Conservation (phyloP, 2,113 vertebrate species). For the Tetrao urogallus region DNA sequence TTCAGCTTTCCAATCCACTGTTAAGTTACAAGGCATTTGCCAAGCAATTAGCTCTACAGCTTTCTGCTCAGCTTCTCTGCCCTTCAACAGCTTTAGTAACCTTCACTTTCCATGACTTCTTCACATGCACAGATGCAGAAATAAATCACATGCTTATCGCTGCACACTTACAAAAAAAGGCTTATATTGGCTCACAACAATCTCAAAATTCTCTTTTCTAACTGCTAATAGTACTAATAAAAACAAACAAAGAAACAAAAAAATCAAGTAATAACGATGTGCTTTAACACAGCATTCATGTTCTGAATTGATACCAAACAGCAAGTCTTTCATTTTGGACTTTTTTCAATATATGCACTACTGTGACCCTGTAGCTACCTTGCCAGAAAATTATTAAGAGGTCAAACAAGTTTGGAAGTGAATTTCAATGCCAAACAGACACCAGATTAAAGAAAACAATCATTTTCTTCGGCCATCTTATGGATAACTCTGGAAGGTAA, state of each 20-base stretch:
- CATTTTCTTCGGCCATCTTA: conserved; percentile 37
- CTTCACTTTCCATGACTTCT: not conserved
- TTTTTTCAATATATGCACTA: not conserved
- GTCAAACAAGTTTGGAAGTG: not conserved
- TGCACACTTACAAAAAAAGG: not conserved
- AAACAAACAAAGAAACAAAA: too few species aligned
- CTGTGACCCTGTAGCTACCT: not conserved
- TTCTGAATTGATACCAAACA: not conserved
- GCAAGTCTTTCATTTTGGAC: not conserved
- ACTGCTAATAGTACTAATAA: not conserved
- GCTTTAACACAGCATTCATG: not conserved
- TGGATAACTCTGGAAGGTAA: conserved; percentile 57
- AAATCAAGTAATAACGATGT: not conserved
- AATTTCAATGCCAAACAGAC: not conserved
- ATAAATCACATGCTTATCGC: not conserved
- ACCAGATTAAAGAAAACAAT: not conserved
- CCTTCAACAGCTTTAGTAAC: not conserved
- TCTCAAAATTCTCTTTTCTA: not conserved
- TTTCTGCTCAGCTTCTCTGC: not conserved
- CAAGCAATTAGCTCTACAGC: not conserved
- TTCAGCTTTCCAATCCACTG: not conserved
- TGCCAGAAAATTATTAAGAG: not conserved
- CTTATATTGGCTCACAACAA: not conserved
- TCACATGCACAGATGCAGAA: not conserved
- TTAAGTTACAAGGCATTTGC: not conserved